Evolutionary conservation across 2,113 vertebrate genomes (phyloP).

Genomic region (Motacilla tschutschensis): DNA sequence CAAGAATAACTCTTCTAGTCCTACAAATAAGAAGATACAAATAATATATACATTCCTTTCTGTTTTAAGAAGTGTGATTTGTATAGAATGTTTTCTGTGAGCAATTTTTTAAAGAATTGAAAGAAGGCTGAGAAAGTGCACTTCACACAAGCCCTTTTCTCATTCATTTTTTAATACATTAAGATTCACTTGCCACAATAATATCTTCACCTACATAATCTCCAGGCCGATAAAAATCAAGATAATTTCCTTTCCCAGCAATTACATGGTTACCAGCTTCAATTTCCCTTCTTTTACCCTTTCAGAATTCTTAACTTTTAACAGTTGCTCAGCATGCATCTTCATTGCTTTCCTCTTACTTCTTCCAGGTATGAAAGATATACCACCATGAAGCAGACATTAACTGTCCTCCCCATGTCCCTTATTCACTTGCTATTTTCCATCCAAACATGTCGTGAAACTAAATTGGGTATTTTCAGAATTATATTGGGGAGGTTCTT

Average conservation of each 20-base stretch:
- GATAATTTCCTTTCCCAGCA: neutral
- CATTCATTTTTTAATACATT: neutral
- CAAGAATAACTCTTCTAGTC: neutral
- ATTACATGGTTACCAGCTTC: constrained; percentile 19
- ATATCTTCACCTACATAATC: neutral
- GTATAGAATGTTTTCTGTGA: neutral
- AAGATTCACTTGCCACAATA: neutral
- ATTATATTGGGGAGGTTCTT: neutral
- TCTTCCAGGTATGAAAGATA: neutral
- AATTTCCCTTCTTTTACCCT: constrained; percentile 10
- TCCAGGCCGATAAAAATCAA: constrained; percentile 10
- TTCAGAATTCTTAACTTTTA: constrained; percentile 16
- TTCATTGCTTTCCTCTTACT: neutral
- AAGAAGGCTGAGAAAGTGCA: neutral
- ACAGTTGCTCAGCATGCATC: neutral
- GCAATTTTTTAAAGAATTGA: neutral
- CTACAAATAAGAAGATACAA: neutral
- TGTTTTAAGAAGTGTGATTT: neutral
- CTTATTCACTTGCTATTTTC: neutral
- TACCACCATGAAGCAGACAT: neutral
- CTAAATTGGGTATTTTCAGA: neutral
- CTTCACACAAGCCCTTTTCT: neutral
- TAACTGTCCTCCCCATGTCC: neutral
- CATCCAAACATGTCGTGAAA: neutral
- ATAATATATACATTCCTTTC: neutral